A percentile compares a stretch with the other conserved stretches of the same genome.
phyloP scores from a whole-genome alignment of 2,113 vertebrate species.

The Mus spicilegus region DNA sequence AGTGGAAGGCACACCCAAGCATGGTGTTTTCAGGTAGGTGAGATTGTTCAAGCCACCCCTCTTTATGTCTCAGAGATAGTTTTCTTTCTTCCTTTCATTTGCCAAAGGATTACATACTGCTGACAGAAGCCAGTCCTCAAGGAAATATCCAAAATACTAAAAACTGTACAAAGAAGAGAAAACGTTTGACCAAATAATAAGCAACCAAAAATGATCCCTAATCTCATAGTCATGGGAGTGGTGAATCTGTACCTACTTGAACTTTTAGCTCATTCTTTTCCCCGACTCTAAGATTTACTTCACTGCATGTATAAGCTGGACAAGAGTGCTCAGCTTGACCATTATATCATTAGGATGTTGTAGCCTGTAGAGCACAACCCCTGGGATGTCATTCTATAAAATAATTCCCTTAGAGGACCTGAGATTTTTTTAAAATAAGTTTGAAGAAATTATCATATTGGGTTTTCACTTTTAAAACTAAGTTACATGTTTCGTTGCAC shows the following conservation, averaged over 20 bases:
- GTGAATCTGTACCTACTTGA: not conserved
- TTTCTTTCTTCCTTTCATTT: constrained; percentile 56
- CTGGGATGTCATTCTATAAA: not conserved
- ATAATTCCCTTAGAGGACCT: not conserved
- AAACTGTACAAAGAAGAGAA: constrained; percentile 43
- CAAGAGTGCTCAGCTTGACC: not conserved
- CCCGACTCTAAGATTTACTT: not conserved
- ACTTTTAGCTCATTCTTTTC: not conserved
- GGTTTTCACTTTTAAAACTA: constrained; percentile 20
- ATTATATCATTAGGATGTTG: not conserved
- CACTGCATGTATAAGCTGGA: not conserved
- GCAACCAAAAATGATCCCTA: not conserved
- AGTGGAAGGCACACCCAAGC: not conserved
- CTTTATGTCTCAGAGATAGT: not conserved
- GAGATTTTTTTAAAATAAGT: not conserved
- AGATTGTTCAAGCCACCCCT: constrained; percentile 14
- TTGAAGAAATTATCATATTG: not conserved
- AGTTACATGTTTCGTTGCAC: not conserved
- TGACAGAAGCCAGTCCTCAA: constrained; percentile 69
- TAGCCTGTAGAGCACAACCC: not conserved
- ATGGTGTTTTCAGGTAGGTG: not conserved
- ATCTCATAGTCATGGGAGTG: not conserved
- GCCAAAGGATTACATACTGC: constrained; percentile 66
- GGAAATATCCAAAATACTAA: constrained; percentile 67
- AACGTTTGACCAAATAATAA: constrained; percentile 33